Evolutionary conservation across 2,888 invertebrate species (phyloP).

Genomic region (Lithophane ornitopus): DNA sequence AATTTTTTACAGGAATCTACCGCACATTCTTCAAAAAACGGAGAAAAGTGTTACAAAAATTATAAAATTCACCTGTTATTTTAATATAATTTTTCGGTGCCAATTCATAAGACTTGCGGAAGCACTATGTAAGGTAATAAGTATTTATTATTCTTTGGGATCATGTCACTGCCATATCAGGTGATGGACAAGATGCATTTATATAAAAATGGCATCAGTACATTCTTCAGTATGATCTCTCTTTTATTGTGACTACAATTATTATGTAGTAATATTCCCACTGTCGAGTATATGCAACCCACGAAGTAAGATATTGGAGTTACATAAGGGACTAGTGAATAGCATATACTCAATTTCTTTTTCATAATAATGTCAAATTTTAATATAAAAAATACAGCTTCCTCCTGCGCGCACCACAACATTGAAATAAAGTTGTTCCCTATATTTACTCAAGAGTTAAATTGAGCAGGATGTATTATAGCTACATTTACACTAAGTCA

Average conservation of each 20-base stretch:
- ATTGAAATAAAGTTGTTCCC: constrained; percentile 78
- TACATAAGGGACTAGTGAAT: constrained; percentile 62
- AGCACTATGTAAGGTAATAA: constrained; percentile 34
- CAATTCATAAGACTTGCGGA: constrained; percentile 22
- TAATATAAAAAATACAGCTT: constrained; percentile 74
- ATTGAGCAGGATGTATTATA: constrained; percentile 88
- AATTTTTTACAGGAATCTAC: constrained; percentile 16
- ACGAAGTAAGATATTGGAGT: constrained; percentile 45
- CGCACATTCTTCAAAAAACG: constrained; percentile 1
- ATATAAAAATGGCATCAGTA: constrained; percentile 35
- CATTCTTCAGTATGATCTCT: constrained; percentile 26
- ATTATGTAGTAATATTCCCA: constrained; percentile 16
- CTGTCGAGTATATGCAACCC: constrained; percentile 62
- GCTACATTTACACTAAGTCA: constrained; percentile 87
- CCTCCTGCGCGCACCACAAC: constrained; percentile 76
- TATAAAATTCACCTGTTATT: background rate
- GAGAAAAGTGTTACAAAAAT: background rate
- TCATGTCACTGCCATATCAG: constrained; percentile 33
- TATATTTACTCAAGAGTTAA: constrained; percentile 86
- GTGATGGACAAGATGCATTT: constrained; percentile 20
- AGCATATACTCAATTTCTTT: constrained; percentile 64
- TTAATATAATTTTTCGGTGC: background rate
- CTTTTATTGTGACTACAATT: constrained; percentile 23
- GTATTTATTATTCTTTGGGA: constrained; percentile 49
- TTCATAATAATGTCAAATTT: constrained; percentile 51